Evolutionary conservation across 2,888 invertebrate genomes (phyloP).

Genomic region (Lasius platythorax): DNA sequence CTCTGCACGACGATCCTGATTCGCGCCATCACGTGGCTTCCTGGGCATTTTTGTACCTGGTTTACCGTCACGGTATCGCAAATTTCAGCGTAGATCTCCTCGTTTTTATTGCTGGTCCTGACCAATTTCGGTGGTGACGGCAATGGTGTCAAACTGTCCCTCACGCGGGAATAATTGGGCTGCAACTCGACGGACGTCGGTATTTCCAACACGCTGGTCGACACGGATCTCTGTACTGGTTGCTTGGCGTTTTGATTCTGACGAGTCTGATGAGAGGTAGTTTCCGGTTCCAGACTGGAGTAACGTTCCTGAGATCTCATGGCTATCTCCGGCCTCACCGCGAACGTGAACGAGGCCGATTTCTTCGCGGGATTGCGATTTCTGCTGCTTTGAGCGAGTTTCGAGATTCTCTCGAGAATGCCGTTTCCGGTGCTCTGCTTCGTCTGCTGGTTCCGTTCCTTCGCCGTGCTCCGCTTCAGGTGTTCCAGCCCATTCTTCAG

Average conservation of each 20-base stretch:
- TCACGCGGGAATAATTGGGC: slow-evolving; percentile 83
- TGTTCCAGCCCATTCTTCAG: slow-evolving; percentile 83
- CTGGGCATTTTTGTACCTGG: slow-evolving; percentile 77
- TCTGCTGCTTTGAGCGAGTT: slow-evolving; percentile 81
- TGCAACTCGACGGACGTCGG: slow-evolving; percentile 81
- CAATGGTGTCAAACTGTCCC: slow-evolving; percentile 82
- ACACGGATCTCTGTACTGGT: slow-evolving; percentile 83
- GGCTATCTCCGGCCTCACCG: slow-evolving; percentile 82
- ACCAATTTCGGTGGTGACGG: slow-evolving; percentile 75
- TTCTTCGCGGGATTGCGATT: slow-evolving; percentile 84
- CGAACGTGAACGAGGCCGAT: slow-evolving; percentile 86
- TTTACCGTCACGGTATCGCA: slow-evolving; percentile 79
- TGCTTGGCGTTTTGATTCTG: slow-evolving; percentile 77
- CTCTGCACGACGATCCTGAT: slow-evolving; percentile 83
- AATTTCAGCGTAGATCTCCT: slow-evolving; percentile 84
- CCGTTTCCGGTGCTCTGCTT: slow-evolving; percentile 77
- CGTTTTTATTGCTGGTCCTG: slow-evolving; percentile 76
- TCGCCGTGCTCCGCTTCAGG: slow-evolving; percentile 80
- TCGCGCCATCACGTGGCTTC: slow-evolving; percentile 83
- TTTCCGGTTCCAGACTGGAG: slow-evolving; percentile 83
- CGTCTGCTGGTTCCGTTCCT: slow-evolving; percentile 75
- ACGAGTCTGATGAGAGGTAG: slow-evolving; percentile 77
- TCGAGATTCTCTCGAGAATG: slow-evolving; percentile 82
- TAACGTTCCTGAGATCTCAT: slow-evolving; percentile 83
- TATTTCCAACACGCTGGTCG: slow-evolving; percentile 83